Evolutionary conservation across 2,888 invertebrate species (phyloP), one percentile per base, ranked within the genome.

Genomic region (Lasioglossum vierecki): DNA sequence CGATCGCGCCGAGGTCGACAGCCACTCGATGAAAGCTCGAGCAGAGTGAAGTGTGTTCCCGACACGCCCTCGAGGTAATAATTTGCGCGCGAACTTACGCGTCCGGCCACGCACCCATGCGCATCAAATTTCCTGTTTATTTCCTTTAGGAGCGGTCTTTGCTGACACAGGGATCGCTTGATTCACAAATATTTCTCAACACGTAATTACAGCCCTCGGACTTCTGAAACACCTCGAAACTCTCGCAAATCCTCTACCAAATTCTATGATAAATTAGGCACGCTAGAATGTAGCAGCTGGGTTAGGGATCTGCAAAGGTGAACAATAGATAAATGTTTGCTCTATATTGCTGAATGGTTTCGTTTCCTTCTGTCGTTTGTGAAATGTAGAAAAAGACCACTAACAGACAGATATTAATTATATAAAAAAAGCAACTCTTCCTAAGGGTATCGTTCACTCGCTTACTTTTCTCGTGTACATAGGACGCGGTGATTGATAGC

Each of bases 41-140:
- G 66, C 79, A 57, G 8, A 57, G 35, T 53, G 76, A 81, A 84
- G 86, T 57, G 80, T 84, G 86, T 80, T 86, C 79, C 63, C 73
- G 88, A 88, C 88, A 84, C 82, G 75, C 80, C 76, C 84, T 87
- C 82, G 44, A 80, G 85, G 78, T 80, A 80, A 82, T 83, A 85
- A 85, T 79, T 77, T 46, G 53, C 41, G 18, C 35, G 63, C 44
- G 35, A 44, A n/a, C 46, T 13, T 30, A 22, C n/a, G 57, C n/a
- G n/a, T 57, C 60, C 66, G 30, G 30, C 18, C 35, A 66, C 66
- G 66, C 35, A 35, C 18, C 66, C 35, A 63, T 30, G 35, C 35
- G 66, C 35, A 35, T 35, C 35, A 35, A 66, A 66, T 35, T 66
- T 35, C 66, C 66, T 30, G 66, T 18, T n/a, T 60, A 60, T 60